Evolutionary conservation across 2,113 vertebrate genomes (phyloP), one percentile per base, ranked within the genome.

Genomic region (Sula dactylatra): DNA sequence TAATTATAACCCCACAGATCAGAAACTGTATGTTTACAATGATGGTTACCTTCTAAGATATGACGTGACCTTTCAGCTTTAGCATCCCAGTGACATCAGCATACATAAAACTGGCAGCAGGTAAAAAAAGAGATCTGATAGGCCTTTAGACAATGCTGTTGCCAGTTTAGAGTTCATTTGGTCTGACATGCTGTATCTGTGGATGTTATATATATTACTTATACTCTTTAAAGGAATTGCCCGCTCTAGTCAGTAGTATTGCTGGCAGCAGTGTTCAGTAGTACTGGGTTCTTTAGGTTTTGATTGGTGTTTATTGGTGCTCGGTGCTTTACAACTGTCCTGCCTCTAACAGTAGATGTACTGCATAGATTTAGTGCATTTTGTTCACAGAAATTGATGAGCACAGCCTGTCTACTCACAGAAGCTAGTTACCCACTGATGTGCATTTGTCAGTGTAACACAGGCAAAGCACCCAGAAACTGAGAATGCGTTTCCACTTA

Each of bases 41-140:
- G 94, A 98, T 38, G 97, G 97, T 25, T 98, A 98, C 79, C 98
- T 98, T 81, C 16, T 98, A 42, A 97, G 83, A 42, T 98, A 98
- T 1, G 90, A 98, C 67, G 9, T 95, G 10, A 29, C 5, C 9
- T 97, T 98, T 81, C 73, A 91, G 32, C 5, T 65, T 54, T 97
- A 96, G 4, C 45, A 38, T 50, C 34, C 49, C n/a, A 34, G 34
- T 27, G 24, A 88, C 34, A 18, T 20, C n/a, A 49, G 4, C 8
- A 20, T 18, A 4, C 0, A 20, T 40, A 65, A 50, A 84, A 82
- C 38, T 77, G 64, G 26, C 66, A 95, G 45, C 54, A 89, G 19
- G 17, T 24, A 50, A 32, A 80, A 18, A 4, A 14, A 81, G 32
- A 58, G 45, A 58, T 70, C 26, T 2, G 7, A 55, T 12, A 31